Conservation (phyloP, 2,797 vertebrate species). For the Dromococcyx pavoninus region DNA sequence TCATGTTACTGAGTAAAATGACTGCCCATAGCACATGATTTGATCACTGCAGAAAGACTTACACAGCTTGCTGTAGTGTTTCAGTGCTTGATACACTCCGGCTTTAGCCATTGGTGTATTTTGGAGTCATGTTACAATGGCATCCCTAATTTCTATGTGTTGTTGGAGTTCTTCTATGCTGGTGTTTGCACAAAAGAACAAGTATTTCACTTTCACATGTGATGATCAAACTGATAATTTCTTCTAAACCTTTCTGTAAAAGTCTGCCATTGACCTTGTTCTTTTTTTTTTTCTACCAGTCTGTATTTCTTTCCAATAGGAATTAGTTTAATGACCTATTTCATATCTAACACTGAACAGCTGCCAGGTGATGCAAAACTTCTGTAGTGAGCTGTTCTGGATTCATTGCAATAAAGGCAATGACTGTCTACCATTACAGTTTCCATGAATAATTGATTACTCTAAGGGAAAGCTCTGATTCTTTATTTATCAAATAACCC, state of each 20-base stretch:
- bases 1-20: background rate
- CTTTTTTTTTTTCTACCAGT: background rate
- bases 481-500: conserved; percentile 17
- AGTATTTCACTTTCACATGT: background rate
- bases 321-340: background rate
- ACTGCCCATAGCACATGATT: background rate
- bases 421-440: background rate
- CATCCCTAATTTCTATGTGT: background rate
- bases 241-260: background rate
- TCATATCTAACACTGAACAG: background rate
- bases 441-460: conserved; percentile 45
- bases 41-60: background rate
- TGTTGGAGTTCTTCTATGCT: background rate
- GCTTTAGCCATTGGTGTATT: background rate
- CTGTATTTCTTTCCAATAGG: background rate
- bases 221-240: background rate
- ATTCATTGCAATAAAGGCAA: background rate
- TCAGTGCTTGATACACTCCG: background rate
- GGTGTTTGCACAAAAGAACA: background rate
- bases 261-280: background rate
- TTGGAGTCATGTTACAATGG: background rate
- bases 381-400: background rate
- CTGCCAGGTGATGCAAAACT: conserved; percentile 5
- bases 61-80: background rate
- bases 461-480: conserved; percentile 2